A percentile compares a stretch with the other conserved stretches of the same genome.
These are phyloP conservation scores for Candidula unifasciata DNA, from an alignment of 2,888 invertebrate species.

Conservation along the genomic window DNA sequence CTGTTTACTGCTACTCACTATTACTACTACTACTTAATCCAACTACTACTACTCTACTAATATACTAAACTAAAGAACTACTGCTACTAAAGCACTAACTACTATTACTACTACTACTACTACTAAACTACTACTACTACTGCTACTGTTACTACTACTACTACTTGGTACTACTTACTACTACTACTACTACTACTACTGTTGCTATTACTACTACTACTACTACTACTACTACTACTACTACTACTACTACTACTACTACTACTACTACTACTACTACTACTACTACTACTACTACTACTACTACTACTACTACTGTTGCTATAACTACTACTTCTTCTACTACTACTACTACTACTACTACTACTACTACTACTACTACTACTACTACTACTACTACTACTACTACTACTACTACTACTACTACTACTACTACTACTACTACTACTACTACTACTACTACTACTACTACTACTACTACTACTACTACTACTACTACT, in stretches of 20 bases:
- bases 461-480: constrained; percentile 21
- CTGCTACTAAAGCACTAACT: constrained; percentile 14
- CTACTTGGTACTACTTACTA: constrained; percentile 28
- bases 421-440: too few species aligned
- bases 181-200: constrained; percentile 36
- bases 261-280: too few species aligned
- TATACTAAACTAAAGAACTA: neutral
- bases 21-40: too few species aligned
- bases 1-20: neutral
- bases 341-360: neutral
- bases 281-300: constrained; percentile 36
- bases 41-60: too few species aligned
- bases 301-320: constrained; percentile 31
- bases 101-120: constrained; percentile 35
- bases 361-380: too few species aligned
- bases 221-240: constrained; percentile 36
- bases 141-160: neutral
- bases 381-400: neutral
- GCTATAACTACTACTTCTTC: neutral
- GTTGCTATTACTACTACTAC: constrained; percentile 28
- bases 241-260: neutral
- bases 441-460: neutral
- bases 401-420: neutral
- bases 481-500: too few species aligned
- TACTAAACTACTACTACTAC: constrained; percentile 11